Evolutionary conservation across 2,888 invertebrate species (phyloP).

Genomic region (Synanthedon andrenaeformis): DNA sequence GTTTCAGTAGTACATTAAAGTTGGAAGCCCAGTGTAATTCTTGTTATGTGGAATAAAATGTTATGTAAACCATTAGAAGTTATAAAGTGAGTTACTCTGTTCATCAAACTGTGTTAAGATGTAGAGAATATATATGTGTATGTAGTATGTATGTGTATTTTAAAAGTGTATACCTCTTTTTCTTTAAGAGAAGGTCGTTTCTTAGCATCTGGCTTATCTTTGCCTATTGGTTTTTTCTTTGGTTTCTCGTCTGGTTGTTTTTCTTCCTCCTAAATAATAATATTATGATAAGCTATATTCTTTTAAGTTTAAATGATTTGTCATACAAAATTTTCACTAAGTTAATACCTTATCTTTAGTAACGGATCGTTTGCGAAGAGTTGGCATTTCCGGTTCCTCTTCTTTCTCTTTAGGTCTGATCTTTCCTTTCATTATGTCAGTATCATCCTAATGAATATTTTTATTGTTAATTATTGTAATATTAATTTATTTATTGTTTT

Average conservation of each 20-base stretch:
- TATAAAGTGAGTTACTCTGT: no score
- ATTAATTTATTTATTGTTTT: background rate
- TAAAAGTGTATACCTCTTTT: conserved; percentile 39
- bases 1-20: no score
- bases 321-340: conserved; percentile 1
- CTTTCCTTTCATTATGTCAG: conserved; percentile 59
- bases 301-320: conserved; percentile 1
- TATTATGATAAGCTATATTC: background rate
- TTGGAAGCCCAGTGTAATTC: no score
- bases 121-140: no score
- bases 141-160: background rate
- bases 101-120: no score
- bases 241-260: conserved; percentile 58
- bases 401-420: conserved; percentile 59
- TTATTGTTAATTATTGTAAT: conserved; percentile 1
- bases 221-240: conserved; percentile 49
- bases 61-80: no score
- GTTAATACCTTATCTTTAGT: conserved; percentile 53
- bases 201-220: conserved; percentile 49
- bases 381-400: conserved; percentile 50
- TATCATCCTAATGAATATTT: conserved; percentile 42
- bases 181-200: conserved; percentile 59
- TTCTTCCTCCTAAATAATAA: conserved; percentile 48
- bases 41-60: no score
- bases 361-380: conserved; percentile 53